phyloP scores from a whole-genome alignment of 2,113 vertebrate species.

The Microcebus lehilahytsara region DNA sequence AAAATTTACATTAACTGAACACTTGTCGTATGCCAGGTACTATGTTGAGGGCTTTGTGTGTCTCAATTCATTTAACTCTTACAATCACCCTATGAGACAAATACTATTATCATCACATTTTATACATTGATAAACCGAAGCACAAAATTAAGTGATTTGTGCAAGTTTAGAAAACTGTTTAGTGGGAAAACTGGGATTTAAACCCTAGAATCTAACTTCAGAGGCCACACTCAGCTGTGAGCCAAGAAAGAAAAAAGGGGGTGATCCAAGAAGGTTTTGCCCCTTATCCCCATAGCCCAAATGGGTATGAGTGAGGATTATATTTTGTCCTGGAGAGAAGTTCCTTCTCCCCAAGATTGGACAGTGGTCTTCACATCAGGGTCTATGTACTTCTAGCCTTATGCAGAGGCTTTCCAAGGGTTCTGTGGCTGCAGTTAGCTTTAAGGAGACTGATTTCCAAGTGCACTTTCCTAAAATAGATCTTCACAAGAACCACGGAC shows the following conservation, averaged over 20 bases:
- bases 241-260: not conserved
- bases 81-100: not conserved
- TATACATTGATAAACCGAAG: not conserved
- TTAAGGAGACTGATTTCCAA: not conserved
- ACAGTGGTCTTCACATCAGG: not conserved
- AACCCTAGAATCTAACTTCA: not conserved
- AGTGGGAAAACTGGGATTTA: not conserved
- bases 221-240: not conserved
- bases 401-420: not conserved
- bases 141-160: not conserved
- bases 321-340: not conserved
- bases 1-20: not conserved
- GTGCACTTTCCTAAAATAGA: not conserved
- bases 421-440: not conserved
- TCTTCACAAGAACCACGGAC: not conserved
- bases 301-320: accelerated
- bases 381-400: accelerated
- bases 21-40: not conserved
- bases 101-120: not conserved
- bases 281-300: not conserved
- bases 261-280: not conserved
- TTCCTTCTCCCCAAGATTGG: not conserved
- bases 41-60: not conserved
- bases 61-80: not conserved
- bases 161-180: not conserved